Evolutionary conservation across 1,140 invertebrate species (phyloP), one percentile per base, ranked within the genome.

Genomic region (Metaphire vulgaris): DNA sequence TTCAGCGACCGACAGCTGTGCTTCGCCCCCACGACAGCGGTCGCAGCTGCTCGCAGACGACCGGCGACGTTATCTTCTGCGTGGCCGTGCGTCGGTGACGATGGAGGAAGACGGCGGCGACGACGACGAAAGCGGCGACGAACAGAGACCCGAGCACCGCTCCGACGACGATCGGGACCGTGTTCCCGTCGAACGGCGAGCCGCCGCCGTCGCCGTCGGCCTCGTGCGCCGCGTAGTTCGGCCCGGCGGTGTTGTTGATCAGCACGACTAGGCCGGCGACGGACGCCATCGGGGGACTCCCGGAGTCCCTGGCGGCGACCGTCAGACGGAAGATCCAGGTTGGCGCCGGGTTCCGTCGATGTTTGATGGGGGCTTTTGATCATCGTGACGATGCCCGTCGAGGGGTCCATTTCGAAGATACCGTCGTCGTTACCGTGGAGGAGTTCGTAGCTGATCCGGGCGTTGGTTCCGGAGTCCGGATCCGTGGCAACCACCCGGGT

Each of bases 371-470:
- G 41, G 72, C 72, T 32, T 34, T 41, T 73, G 6, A 21, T n/a
- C 1, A 73, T 34, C 2, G 1, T 34, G 28, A 73, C 28, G 32
- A 73, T 30, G 1, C 72, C 72, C 16, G 72, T 73, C 15, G 41
- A 14, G 1, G 72, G 72, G 41, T 73, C 72, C 15, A 73, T n/a
- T 32, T 56, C 34, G n/a, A 73, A 64, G 26, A 41, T 33, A 2
- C 56, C 56, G 41, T 73, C 33, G 14, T 73, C 72, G 72, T 73
- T 73, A n/a, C 72, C 72, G 33, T 73, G 41, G 16, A 41, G 6
- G 41, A 73, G 33, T 30, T 73, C 72, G 33, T 73, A 73, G 90
- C 29, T 78, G 92, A 87, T 21, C 90, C 88, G 75, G 90, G 75
- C 67, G 30, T 76, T 76, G 21, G 69, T 34, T 1, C 68, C 69